Evolutionary conservation across 92 coral and sea anemone species (phyloP), one percentile per base, ranked within the genome.

Genomic region (Actinernus sp.): DNA sequence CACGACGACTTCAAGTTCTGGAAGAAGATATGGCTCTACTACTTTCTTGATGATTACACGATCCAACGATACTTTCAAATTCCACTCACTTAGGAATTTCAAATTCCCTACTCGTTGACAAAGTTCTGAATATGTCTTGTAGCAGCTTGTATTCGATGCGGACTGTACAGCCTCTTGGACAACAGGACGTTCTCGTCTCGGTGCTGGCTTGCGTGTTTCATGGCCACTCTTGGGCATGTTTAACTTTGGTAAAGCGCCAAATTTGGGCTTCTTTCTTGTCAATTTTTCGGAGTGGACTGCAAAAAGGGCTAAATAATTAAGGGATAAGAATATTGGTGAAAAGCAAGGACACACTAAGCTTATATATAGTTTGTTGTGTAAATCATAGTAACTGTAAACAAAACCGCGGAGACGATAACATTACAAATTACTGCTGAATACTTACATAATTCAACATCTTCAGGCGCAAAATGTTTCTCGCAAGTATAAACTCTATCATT

Each of bases 11-110:
- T 78, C 84, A 23, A 62, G n/a, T 47, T 53, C 51, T 52, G 86
- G 91, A 24, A 85, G 50, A 10, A 78, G 26, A 50, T 78, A 73
- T 10, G 75, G 81, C 17, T 67, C 66, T 25, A 37, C 31, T 49
- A 39, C 34, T 52, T 63, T 65, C 68, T 85, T 70, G 10, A 76
- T 54, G 14, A 79, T 57, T n/a, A 65, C 74, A 57, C 59, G 48
- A 41, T 66, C 73, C 24, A 46, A 58, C 4, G 18, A 7, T 31
- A 40, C 23, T 46, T 67, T 77, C 14, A 54, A 34, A 56, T 50
- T 38, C 89, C 90, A 74, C 60, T 65, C 64, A 74, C 73, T 51
- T 31, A 81, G 55, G 31, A 61, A 56, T 82, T 82, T 73, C 47
- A 63, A 67, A 28, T 64, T 23, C 31, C 22, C 18, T 21, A 37